phyloP scores from a whole-genome alignment of 2,113 vertebrate genomes.

The Damaliscus lunatus region DNA sequence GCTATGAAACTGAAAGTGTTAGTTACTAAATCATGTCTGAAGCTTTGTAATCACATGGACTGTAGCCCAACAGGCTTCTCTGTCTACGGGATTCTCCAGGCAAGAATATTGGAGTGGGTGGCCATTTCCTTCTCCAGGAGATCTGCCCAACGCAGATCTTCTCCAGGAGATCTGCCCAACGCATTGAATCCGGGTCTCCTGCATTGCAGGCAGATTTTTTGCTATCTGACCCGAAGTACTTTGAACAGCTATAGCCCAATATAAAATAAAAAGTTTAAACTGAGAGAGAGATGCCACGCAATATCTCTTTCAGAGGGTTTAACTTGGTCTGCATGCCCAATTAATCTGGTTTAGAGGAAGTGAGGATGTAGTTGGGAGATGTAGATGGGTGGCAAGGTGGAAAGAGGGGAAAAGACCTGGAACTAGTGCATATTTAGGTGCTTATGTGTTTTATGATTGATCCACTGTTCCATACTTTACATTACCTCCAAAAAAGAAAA shows the following conservation, averaged over 20 bases:
- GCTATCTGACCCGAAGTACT: background rate
- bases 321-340: fast-evolving
- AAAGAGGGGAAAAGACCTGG: background rate
- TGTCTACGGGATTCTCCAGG: background rate
- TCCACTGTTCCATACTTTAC: fast-evolving
- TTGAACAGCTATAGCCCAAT: background rate
- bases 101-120: background rate
- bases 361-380: fast-evolving
- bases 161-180: background rate
- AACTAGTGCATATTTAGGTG: no score
- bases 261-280: background rate
- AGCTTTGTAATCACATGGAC: background rate
- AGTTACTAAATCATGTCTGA: background rate
- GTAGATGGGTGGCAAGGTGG: fast-evolving
- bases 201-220: background rate
- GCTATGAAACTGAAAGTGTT: background rate
- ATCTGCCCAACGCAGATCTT: background rate
- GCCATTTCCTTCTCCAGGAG: background rate
- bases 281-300: background rate
- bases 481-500: background rate
- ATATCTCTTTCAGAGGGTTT: background rate
- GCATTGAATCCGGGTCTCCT: fast-evolving
- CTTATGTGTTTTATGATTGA: background rate
- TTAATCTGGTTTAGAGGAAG: background rate
- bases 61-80: background rate